Base-by-base conservation (phyloP, 2,113 vertebrate genomes). In the Turnix velox region DNA sequence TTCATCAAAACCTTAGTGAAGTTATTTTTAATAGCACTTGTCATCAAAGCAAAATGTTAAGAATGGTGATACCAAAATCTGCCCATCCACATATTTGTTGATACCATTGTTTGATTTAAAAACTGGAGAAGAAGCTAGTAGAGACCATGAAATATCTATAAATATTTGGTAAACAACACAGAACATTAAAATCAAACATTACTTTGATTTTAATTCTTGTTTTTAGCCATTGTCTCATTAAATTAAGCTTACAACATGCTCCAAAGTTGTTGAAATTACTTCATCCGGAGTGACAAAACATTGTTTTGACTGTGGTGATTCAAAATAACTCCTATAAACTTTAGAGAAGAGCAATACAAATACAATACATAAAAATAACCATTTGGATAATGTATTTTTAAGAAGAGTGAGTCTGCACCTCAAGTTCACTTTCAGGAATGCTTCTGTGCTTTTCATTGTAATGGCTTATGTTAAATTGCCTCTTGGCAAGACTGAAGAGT, bases 1-100 rank as follows among this genome's bases (percentile, higher is more conserved):
- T 16, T 90, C 63, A 57, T 35, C 15, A 69, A 43, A 8, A 4
- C 18, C 27, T 49, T 46, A 24, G 2, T 45, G 2, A 46, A 37
- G 2, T 7, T 0, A 0, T 67, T 39, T 54, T 45, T 30, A 3
- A 67, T 63, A n/a, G 2, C 1, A 33, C 77, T 84, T 87, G 1
- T 39, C 40, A 90, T 15, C 16, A 72, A 46, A 94, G 55, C 20
- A 84, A 74, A n/a, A 2, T 63, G 13, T 20, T 75, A 17, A 16
- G 49, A 75, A 77, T 4, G 25, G 65, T 3, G 7, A 40, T 78
- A 30, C 6, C 31, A 65, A 78, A 74, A 57, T 51, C 31, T 86
- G 51, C 24, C 6, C 3, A 33, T 39, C 27, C 10, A 3, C 46
- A 18, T 72, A 49, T 67, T 79, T 84, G 4, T 37, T 69, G 39